Percentiles rank a stretch among this genome's conserved stretches.
Evolutionary conservation across 2,113 vertebrate genomes (phyloP).

Genomic region (Nothocercus nigrocapillus): DNA sequence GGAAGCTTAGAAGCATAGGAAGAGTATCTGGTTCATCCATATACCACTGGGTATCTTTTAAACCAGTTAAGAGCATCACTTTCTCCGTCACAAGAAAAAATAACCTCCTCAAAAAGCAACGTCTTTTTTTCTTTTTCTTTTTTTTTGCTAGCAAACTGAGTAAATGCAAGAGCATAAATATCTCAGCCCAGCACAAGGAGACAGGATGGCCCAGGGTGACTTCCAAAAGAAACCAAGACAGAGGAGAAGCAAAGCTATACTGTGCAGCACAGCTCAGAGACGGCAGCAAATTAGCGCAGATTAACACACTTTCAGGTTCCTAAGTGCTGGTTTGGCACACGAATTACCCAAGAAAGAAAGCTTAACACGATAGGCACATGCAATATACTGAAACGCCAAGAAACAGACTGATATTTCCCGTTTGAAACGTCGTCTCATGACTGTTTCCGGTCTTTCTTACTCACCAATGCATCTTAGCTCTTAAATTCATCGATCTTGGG

Average conservation of each 20-base stretch:
- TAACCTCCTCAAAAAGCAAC: not conserved
- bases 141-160: not conserved
- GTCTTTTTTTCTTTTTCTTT: no score
- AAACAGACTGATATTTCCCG: not conserved
- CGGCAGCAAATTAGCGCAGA: not conserved
- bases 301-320: not conserved
- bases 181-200: not conserved
- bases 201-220: not conserved
- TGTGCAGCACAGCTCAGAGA: not conserved
- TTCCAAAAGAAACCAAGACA: not conserved
- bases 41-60: not conserved
- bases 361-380: not conserved
- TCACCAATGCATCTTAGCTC: slow-evolving; percentile 19
- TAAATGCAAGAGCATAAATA: not conserved
- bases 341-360: not conserved
- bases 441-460: not conserved
- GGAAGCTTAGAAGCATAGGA: not conserved
- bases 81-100: not conserved
- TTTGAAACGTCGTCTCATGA: not conserved
- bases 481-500: slow-evolving; percentile 52
- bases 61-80: not conserved
- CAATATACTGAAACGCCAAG: not conserved
- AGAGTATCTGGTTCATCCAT: not conserved
- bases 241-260: not conserved
- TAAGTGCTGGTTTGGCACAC: not conserved